Conservation (phyloP, 1,140 invertebrate genomes). For the Drosophila nigromelanica region DNA sequence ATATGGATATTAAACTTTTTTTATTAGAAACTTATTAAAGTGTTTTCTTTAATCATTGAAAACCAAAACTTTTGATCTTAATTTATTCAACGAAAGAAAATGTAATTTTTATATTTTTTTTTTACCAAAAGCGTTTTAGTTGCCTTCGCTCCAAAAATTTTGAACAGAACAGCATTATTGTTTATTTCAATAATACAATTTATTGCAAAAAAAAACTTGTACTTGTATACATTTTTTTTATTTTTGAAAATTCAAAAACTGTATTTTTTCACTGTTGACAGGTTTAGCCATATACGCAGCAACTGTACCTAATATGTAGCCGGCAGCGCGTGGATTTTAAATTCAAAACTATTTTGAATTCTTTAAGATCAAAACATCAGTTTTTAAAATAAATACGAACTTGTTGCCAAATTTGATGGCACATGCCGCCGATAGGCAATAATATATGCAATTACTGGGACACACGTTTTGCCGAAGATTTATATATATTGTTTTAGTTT, state of each 20-base stretch:
- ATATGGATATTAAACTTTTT: too few species aligned
- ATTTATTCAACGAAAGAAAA: too few species aligned
- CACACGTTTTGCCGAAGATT: slow-evolving; percentile 7
- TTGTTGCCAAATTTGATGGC: neutral
- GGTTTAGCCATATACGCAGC: neutral
- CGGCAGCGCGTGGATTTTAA: neutral
- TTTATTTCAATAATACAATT: too few species aligned
- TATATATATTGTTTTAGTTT: neutral
- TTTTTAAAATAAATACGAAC: neutral
- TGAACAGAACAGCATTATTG: too few species aligned
- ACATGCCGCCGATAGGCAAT: slow-evolving; percentile 3
- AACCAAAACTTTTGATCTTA: too few species aligned
- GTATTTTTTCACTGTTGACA: too few species aligned
- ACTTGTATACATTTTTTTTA: neutral
- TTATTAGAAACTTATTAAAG: too few species aligned
- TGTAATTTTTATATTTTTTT: too few species aligned
- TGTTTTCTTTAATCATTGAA: too few species aligned
- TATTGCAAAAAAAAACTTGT: neutral
- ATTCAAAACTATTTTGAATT: neutral
- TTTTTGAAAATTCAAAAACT: neutral
- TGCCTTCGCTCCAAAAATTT: too few species aligned
- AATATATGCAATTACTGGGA: slow-evolving; percentile 6
- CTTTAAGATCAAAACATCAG: neutral
- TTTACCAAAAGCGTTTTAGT: too few species aligned
- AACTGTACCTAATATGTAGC: neutral